Conservation (phyloP, 1,140 invertebrate species). For the Drosophila kanapiae region DNA sequence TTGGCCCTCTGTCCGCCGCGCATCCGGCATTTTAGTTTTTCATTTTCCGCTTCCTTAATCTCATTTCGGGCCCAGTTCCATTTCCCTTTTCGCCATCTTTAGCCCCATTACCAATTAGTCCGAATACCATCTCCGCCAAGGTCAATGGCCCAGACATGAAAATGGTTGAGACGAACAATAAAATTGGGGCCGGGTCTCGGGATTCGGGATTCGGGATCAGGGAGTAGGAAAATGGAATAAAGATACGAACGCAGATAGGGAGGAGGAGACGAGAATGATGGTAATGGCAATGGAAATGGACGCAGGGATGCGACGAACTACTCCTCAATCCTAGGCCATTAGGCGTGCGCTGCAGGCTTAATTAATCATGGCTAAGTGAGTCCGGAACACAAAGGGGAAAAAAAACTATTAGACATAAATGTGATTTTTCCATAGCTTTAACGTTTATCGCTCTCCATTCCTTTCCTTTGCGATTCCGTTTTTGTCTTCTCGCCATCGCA, state of each 20-base stretch:
- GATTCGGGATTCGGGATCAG: neutral
- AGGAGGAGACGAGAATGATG: neutral
- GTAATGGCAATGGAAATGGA: constrained; percentile 34
- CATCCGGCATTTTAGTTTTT: constrained; percentile 18
- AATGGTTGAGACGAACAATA: neutral
- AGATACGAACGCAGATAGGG: constrained; percentile 9
- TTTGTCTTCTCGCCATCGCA: constrained; percentile 47
- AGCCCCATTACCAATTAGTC: constrained; percentile 47
- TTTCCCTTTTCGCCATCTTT: constrained; percentile 15
- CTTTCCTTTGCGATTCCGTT: constrained; percentile 18
- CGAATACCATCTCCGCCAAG: constrained; percentile 33
- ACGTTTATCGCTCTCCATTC: constrained; percentile 36
- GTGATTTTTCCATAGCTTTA: constrained; percentile 56
- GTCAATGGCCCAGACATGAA: constrained; percentile 39
- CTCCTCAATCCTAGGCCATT: constrained; percentile 53
- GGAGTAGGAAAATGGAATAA: neutral
- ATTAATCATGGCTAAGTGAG: constrained; percentile 77
- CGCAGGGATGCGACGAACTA: neutral
- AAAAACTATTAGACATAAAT: constrained; percentile 76
- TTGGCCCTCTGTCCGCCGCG: constrained; percentile 1
- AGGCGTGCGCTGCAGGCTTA: constrained; percentile 73
- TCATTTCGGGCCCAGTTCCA: constrained; percentile 24
- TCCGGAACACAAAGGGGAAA: constrained; percentile 19
- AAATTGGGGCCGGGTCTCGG: neutral
- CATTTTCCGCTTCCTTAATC: constrained; percentile 23